Percentiles rank a stretch among this genome's conserved stretches.
Conservation (phyloP, 2,113 vertebrate genomes). For the Redunca redunca region DNA sequence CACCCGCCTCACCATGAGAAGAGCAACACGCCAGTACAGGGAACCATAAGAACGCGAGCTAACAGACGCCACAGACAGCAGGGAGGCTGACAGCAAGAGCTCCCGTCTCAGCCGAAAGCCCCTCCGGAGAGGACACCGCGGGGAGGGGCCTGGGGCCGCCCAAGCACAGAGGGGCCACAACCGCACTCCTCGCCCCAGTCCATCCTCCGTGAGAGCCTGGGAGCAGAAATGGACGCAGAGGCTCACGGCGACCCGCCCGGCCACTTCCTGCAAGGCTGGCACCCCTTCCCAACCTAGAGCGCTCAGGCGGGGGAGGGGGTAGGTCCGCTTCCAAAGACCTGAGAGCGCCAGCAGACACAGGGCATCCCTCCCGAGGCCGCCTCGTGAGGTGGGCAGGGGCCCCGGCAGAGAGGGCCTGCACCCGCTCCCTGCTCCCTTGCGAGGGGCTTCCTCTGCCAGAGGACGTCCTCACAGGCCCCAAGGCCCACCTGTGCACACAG, state of each 20-base stretch:
- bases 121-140: not conserved
- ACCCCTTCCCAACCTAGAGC: not conserved
- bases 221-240: accelerated
- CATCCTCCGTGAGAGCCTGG: not conserved
- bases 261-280: not conserved
- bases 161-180: accelerated
- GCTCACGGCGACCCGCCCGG: accelerated
- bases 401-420: not conserved
- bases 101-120: not conserved
- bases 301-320: not conserved
- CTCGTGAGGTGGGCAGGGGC: accelerated
- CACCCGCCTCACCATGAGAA: accelerated
- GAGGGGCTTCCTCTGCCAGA: not conserved
- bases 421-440: not conserved
- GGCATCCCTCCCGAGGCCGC: too few relatives aligned
- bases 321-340: accelerated
- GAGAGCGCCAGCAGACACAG: accelerated
- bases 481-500: accelerated
- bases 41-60: accelerated
- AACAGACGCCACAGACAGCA: not conserved
- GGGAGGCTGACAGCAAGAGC: accelerated
- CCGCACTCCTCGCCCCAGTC: not conserved
- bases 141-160: not conserved
- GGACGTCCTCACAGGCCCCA: not conserved
- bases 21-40: accelerated